A percentile compares a stretch with the other conserved stretches of the same genome.
phyloP scores from a whole-genome alignment of 2,797 vertebrate genomes.

The Protosalanx chinensis region DNA sequence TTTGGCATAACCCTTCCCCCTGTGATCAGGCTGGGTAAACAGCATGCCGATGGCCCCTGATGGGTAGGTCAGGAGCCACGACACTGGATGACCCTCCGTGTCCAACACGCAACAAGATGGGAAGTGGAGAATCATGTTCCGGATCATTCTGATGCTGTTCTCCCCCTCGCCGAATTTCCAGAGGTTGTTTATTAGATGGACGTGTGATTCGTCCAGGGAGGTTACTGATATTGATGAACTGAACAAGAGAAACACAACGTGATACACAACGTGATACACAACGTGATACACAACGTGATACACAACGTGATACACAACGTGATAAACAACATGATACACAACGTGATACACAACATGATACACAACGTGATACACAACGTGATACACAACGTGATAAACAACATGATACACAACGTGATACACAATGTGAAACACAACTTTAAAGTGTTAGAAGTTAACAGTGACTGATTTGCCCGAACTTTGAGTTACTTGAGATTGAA shows the following conservation, averaged over 20 bases:
- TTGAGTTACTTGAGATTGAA: too few relatives aligned
- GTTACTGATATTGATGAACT: neutral
- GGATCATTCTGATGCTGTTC: constrained; percentile 15
- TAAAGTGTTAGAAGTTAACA: too few relatives aligned
- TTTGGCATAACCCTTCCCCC: constrained; percentile 65
- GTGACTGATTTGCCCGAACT: too few relatives aligned
- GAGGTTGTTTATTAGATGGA: constrained; percentile 24
- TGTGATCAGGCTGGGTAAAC: constrained; percentile 64
- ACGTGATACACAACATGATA: too few relatives aligned
- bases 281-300: too few relatives aligned
- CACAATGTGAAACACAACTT: too few relatives aligned
- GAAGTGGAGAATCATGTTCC: constrained; percentile 19
- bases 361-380: too few relatives aligned
- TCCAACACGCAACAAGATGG: constrained; percentile 29
- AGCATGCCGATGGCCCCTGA: constrained; percentile 38
- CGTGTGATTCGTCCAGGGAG: constrained; percentile 20
- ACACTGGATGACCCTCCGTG: constrained; percentile 9
- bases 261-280: neutral
- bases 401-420: too few relatives aligned
- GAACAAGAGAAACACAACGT: neutral
- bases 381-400: too few relatives aligned
- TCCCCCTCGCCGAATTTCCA: constrained; percentile 30
- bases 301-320: too few relatives aligned
- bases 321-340: too few relatives aligned
- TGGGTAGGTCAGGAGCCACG: constrained; percentile 28